Base-by-base conservation (phyloP, 2,113 vertebrate species). In the Perca fluviatilis region DNA sequence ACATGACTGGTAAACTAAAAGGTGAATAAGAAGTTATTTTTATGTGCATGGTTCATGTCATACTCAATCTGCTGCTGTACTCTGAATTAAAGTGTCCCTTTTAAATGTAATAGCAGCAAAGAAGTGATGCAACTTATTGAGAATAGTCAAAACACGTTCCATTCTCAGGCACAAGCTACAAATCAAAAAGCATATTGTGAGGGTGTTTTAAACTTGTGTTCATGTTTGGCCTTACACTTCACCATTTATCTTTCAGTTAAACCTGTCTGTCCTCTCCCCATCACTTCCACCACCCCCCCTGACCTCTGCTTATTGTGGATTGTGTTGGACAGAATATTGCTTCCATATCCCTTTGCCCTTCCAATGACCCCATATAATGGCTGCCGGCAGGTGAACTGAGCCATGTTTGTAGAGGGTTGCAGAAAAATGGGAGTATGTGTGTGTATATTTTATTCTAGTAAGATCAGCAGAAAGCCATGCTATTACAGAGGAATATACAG, bases 261-360 rank as follows among this genome's bases (percentile, higher is more conserved):
- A 49, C 51, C 60, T 30, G 15, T 9, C 58, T 51, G 33, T 18
- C 11, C 27, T 71, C 66, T 63, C 33, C 12, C 9, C 57, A n/a
- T 71, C 53, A 30, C 51, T 15, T 54, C 23, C 30, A 40, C 27
- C 21, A 3, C 49, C 36, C 19, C 43, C 43, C 50, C 6, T 50
- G 61, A 68, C 47, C 54, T 76, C 47, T 46, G 56, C 70, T 53
- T 70, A 57, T 27, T 33, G 54, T 60, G 23, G 15, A 60, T 33
- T 67, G 19, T 16, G 40, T 69, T 23, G 33, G 56, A 66, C 19
- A 74, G 25, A 64, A 56, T 69, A 77, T 77, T 86, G 84, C 58
- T 49, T 57, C 27, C 21, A 27, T 50, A 50, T 76, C 74, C 40
- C 27, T 82, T 77, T 87, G 74, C 54, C 84, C 77, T 76, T 47